Conservation (phyloP, 1,140 invertebrate genomes). For the Hyphantria cunea region DNA sequence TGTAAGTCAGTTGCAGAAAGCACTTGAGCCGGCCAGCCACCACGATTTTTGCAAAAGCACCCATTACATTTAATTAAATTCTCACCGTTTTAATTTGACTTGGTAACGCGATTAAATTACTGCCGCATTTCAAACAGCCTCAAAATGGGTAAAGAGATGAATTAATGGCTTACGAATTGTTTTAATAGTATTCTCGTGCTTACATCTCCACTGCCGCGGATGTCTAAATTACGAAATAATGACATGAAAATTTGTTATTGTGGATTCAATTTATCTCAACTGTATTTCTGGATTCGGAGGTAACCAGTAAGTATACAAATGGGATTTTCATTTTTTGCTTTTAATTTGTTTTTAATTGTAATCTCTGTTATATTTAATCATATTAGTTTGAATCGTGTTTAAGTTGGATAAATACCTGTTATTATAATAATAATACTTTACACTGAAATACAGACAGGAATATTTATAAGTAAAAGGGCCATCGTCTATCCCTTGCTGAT, state of each 20-base stretch:
- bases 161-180: constrained; percentile 33
- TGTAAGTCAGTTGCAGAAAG: constrained; percentile 48
- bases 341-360: too few species aligned
- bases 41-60: constrained; percentile 56
- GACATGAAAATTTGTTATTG: not conserved
- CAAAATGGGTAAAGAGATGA: constrained; percentile 29
- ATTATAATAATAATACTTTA: too few species aligned
- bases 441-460: too few species aligned
- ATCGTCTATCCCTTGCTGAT: too few species aligned
- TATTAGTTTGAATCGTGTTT: too few species aligned
- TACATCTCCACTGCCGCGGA: constrained; percentile 3
- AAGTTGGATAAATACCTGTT: too few species aligned
- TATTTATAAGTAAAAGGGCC: too few species aligned
- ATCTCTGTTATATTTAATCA: too few species aligned
- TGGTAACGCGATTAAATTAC: constrained; percentile 49
- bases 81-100: constrained; percentile 67
- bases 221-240: not conserved
- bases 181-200: constrained; percentile 22
- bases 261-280: too few species aligned
- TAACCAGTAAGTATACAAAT: too few species aligned
- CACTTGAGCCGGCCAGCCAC: constrained; percentile 32
- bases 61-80: constrained; percentile 66
- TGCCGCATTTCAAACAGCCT: constrained; percentile 29
- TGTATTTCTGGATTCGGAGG: not conserved
- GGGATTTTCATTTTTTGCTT: too few species aligned